Conservation (phyloP, 1,140 invertebrate genomes). For the Musca vetustissima region DNA sequence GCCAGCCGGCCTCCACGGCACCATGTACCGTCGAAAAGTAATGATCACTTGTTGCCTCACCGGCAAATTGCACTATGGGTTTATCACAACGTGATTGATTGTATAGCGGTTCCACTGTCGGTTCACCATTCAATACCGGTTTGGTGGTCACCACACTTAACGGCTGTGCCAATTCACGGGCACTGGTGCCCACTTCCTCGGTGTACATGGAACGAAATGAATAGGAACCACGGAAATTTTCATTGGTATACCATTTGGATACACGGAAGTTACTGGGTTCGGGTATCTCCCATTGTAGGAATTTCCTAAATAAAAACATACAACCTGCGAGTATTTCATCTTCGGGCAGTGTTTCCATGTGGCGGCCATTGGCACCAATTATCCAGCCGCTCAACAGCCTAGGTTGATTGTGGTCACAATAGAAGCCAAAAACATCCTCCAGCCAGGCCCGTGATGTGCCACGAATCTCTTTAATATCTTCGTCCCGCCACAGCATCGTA, state of each 20-base stretch:
- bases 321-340: constrained; percentile 58
- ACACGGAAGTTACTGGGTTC: constrained; percentile 46
- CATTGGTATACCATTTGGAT: constrained; percentile 67
- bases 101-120: constrained; percentile 11
- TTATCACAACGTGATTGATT: constrained; percentile 50
- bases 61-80: constrained; percentile 71
- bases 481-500: constrained; percentile 60
- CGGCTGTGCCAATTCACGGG: constrained; percentile 58
- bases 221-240: constrained; percentile 70
- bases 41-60: constrained; percentile 70
- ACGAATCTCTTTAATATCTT: constrained; percentile 61
- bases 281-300: constrained; percentile 46
- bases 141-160: constrained; percentile 40
- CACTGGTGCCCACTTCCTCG: constrained; percentile 59
- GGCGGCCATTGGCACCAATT: constrained; percentile 59
- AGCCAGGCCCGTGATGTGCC: constrained; percentile 62
- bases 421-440: constrained; percentile 67
- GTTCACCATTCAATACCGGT: constrained; percentile 32
- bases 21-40: constrained; percentile 81
- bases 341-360: constrained; percentile 61
- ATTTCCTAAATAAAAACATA: constrained; percentile 57
- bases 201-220: constrained; percentile 67
- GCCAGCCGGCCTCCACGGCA: constrained; percentile 74
- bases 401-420: constrained; percentile 66
- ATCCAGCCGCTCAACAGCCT: constrained; percentile 70